Evolutionary conservation across 2,113 vertebrate species (phyloP).

Genomic region (Tringa solitaria): DNA sequence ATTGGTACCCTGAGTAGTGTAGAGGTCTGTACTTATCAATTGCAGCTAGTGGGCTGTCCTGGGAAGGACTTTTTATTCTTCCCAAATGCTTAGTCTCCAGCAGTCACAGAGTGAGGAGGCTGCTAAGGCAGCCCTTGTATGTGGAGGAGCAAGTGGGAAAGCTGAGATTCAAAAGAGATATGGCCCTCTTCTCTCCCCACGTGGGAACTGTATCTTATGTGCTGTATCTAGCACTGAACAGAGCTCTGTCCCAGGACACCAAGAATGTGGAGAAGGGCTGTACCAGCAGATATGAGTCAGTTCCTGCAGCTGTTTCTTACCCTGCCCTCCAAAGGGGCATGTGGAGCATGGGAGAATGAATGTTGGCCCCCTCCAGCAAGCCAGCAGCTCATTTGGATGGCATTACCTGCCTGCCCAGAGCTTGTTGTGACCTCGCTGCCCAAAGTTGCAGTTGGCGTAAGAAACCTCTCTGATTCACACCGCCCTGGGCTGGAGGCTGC

Average conservation of each 20-base stretch:
- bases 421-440: background rate
- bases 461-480: background rate
- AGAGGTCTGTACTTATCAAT: background rate
- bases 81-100: background rate
- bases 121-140: background rate
- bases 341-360: background rate
- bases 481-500: background rate
- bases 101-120: background rate
- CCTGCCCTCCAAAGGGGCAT: background rate
- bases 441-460: background rate
- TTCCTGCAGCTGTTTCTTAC: background rate
- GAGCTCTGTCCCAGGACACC: background rate
- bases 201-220: background rate
- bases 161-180: background rate
- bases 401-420: background rate
- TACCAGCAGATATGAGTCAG: background rate
- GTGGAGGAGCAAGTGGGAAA: background rate
- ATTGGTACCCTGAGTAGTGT: background rate
- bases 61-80: background rate
- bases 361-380: background rate
- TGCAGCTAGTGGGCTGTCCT: background rate
- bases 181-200: background rate
- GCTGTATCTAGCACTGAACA: background rate
- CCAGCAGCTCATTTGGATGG: background rate
- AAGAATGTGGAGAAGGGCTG: accelerated